Evolutionary conservation across 1,140 invertebrate species (phyloP), one percentile per base, ranked within the genome.

Genomic region (Parapsyche elsis): DNA sequence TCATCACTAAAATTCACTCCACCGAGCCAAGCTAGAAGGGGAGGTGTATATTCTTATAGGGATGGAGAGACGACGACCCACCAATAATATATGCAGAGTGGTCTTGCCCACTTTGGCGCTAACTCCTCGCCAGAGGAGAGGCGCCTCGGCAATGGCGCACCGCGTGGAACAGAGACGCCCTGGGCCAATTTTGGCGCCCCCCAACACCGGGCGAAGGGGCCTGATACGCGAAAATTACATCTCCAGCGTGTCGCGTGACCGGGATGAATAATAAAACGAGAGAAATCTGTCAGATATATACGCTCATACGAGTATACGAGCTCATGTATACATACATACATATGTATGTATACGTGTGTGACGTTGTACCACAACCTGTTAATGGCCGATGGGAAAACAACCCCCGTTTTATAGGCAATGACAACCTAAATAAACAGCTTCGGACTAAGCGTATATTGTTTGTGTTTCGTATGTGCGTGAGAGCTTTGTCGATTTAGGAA

Each of bases 1-100:
- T 83, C 79, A 79, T 83, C 81, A 76, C 81, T 80, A 83, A 81
- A 81, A 81, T 80, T 79, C 81, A 80, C 79, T 80, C 79, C 30
- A 38, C 30, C 30, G 30, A 38, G 30, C 30, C 30, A 38, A 38
- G 30, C 2, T 1, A 38, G 30, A 38, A 38, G 7, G 30, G 30
- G 57, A 14, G n/a, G 21, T 19, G 16, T 21, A 61, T 21, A 61
- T 61, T 61, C 57, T 61, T 61, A 9, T 61, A 16, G 21, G 21
- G 57, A 9, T 9, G 16, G 57, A 61, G 57, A 61, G 45, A 74
- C 74, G 75, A 77, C 44, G 9, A 67, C 64, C 59, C 75, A 49
- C 79, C 79, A 79, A 83, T 83, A 83, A 83, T 83, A 79, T 83
- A 83, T 83, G 81, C 81, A 76, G 81, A 83, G 81, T 81, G 76